Percentiles rank a stretch among this genome's conserved stretches.
phyloP scores from a whole-genome alignment of 2,888 invertebrate species.

The Amiota minor region DNA sequence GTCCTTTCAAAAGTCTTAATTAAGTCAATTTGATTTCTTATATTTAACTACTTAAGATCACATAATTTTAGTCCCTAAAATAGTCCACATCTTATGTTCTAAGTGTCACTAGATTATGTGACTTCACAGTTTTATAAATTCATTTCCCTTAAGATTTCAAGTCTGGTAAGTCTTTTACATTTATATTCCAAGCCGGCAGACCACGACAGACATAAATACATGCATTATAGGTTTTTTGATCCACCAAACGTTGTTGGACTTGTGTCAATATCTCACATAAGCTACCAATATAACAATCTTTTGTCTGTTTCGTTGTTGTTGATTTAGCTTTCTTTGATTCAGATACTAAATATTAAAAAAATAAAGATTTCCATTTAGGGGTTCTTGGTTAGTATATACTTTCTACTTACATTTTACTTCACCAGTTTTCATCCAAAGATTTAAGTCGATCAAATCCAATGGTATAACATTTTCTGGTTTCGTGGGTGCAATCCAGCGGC shows the following conservation, averaged over 20 bases:
- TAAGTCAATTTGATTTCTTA: too few species aligned
- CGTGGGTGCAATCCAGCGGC: slow-evolving; percentile 73
- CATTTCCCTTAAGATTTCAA: slow-evolving; percentile 16
- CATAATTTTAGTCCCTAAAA: too few species aligned
- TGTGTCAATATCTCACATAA: slow-evolving; percentile 56
- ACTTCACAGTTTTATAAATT: background rate
- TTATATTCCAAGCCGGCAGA: slow-evolving; percentile 65
- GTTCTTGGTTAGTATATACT: too few species aligned
- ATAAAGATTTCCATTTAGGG: too few species aligned
- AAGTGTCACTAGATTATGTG: too few species aligned
- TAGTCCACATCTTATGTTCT: too few species aligned
- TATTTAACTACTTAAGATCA: too few species aligned
- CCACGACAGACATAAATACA: slow-evolving; percentile 67
- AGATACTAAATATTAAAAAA: background rate
- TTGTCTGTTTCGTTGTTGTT: slow-evolving; percentile 34
- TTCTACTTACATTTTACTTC: slow-evolving; percentile 57
- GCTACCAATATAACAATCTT: slow-evolving; percentile 61
- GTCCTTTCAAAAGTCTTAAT: too few species aligned
- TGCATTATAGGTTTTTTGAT: slow-evolving; percentile 60
- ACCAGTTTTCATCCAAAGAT: slow-evolving; percentile 72
- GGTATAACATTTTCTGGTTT: slow-evolving; percentile 64
- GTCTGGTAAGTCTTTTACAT: slow-evolving; percentile 56
- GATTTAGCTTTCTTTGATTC: background rate
- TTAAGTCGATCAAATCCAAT: slow-evolving; percentile 74
- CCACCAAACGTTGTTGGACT: slow-evolving; percentile 60